Base-by-base conservation (phyloP, 2,888 invertebrate species). In the Drosophila silvestris region DNA sequence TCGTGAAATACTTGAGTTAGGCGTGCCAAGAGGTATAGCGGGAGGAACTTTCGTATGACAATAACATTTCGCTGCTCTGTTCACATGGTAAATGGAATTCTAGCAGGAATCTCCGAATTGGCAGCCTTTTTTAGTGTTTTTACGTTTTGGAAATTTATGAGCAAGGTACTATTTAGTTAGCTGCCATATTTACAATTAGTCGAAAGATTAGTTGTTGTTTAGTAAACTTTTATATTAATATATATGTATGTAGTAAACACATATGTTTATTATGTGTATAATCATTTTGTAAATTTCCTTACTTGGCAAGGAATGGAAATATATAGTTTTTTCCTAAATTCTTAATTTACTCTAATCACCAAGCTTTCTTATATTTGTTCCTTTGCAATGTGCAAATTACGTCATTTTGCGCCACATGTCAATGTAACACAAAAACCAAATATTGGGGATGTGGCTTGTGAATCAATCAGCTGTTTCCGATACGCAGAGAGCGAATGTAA, bases 391-490 rank as follows among this genome's bases (percentile, higher is more conserved):
- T 56, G 64, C 59, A 69, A 67, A 85, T 85, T 89, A 84, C 89
- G 85, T 85, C 87, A 85, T 87, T 79, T 74, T 47, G 60, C 72
- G 68, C 78, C 73, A 52, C 66, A 62, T 78, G 56, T 67, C 35
- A 65, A 53, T 81, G 67, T 54, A 56, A 50, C 54, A 64, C 52
- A 71, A 58, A 44, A 61, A 30, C 35, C 33, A 67, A 71, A 77
- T 67, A 64, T 56, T 37, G 50, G 53, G 65, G 57, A 66, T 77
- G 54, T 37, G 56, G 30, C 54, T 67, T 59, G 56, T 58, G 57
- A 63, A 50, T 14, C 64, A 65, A 67, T 72, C 84, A 86, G 79
- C 89, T 84, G 85, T 82, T 82, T 61, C 39, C 33, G 26, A 66
- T 44, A 57, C n/a, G 35, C 50, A 51, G 28, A 47, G 32, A 41